Evolutionary conservation across 2,888 invertebrate genomes (phyloP).

Genomic region (Habroteleia sp.): DNA sequence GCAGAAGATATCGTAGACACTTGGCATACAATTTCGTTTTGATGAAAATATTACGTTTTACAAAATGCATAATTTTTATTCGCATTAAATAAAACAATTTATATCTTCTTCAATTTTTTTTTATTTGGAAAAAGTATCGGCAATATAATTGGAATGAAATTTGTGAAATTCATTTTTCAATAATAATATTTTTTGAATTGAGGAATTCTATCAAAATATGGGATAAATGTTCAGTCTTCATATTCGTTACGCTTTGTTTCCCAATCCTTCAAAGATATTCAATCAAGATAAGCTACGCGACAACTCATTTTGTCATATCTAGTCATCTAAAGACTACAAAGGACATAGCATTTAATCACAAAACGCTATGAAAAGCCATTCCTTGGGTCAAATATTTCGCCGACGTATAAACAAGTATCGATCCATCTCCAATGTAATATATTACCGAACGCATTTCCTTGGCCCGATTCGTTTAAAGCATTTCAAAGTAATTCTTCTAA

Average conservation of each 20-base stretch:
- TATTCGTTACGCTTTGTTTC: neutral
- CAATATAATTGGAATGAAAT: no score
- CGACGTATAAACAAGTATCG: conserved; percentile 19
- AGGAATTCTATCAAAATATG: neutral
- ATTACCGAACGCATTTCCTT: conserved; percentile 2
- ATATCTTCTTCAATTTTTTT: no score
- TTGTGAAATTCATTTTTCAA: no score
- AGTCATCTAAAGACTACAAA: conserved; percentile 9
- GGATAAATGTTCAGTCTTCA: neutral
- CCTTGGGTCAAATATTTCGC: conserved; percentile 6
- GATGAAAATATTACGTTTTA: no score
- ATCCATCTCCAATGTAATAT: conserved; percentile 16
- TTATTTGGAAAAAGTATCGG: no score
- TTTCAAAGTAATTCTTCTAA: neutral
- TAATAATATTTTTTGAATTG: no score
- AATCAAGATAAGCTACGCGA: conserved; percentile 11
- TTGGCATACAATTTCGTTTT: no score
- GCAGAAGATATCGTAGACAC: no score
- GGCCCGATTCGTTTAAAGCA: neutral
- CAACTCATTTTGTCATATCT: conserved; percentile 22
- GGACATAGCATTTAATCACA: conserved; percentile 24
- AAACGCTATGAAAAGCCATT: neutral
- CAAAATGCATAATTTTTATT: no score
- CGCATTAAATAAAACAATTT: no score
- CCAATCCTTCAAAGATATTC: conserved; percentile 9